Evolutionary conservation across 2,797 vertebrate species (phyloP).

Genomic region (Leuciscus waleckii): DNA sequence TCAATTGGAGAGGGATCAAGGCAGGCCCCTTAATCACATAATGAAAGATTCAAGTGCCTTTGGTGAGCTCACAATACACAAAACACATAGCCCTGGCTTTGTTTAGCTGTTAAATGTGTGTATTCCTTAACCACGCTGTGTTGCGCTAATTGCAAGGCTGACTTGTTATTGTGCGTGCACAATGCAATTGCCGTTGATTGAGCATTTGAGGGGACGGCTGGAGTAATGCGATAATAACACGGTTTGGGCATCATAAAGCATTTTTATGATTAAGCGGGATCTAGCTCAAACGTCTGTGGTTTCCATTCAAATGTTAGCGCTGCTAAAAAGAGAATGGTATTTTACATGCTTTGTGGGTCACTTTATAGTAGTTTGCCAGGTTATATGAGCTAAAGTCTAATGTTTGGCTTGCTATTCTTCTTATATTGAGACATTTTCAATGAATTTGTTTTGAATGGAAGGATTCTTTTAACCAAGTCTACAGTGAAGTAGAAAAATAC

Average conservation of each 20-base stretch:
- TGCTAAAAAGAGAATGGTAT: constrained; percentile 47
- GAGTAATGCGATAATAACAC: constrained; percentile 61
- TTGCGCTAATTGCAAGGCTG: constrained; percentile 61
- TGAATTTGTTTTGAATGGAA: not conserved
- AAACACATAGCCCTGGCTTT: constrained; percentile 54
- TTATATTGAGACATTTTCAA: not conserved
- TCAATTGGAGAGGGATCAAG: constrained; percentile 63
- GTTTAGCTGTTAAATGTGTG: constrained; percentile 62
- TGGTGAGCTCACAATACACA: constrained; percentile 60
- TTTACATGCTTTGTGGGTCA: constrained; percentile 31
- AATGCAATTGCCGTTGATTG: constrained; percentile 54
- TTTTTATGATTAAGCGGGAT: constrained; percentile 55
- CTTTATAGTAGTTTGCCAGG: constrained; percentile 3
- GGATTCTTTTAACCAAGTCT: not conserved
- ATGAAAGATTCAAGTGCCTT: constrained; percentile 60
- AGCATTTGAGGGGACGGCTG: constrained; percentile 43
- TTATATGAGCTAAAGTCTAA: not conserved
- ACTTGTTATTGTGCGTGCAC: constrained; percentile 59
- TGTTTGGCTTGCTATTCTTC: not conserved
- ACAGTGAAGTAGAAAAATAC: not conserved
- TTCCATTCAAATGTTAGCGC: constrained; percentile 53
- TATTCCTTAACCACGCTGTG: constrained; percentile 56
- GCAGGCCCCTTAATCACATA: constrained; percentile 64
- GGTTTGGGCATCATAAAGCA: constrained; percentile 47
- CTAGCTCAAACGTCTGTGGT: constrained; percentile 42